Percentiles rank a stretch among this genome's conserved stretches.
phyloP scores from a whole-genome alignment of 1,140 invertebrate genomes.

The Coenobita brevimanus region DNA sequence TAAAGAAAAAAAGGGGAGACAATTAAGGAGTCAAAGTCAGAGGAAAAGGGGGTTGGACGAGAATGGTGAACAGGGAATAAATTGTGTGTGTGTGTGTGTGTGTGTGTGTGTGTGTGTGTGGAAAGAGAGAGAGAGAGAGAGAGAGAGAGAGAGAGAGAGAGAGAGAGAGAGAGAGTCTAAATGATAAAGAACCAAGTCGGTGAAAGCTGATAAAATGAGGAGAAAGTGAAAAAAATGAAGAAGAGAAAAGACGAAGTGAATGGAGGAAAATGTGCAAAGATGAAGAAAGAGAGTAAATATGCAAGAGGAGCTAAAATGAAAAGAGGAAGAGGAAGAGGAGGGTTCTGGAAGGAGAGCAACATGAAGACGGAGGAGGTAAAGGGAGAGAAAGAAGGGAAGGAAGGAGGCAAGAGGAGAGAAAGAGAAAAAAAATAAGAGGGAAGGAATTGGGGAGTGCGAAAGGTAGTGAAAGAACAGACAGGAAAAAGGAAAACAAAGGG shows the following conservation, averaged over 20 bases:
- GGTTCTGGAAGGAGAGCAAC: no score
- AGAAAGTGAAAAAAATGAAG: no score
- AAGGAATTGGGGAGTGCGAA: neutral
- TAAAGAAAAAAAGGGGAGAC: neutral
- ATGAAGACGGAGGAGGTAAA: no score
- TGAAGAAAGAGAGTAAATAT: neutral
- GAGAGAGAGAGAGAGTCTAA: neutral
- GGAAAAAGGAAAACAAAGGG: neutral
- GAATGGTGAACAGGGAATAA: neutral
- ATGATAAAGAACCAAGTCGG: no score
- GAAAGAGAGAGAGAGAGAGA: constrained; percentile 2
- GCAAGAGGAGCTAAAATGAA: neutral
- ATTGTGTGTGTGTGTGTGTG: no score
- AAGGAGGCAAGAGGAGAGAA: neutral
- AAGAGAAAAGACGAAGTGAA: no score
- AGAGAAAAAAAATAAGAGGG: neutral
- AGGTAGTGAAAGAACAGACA: neutral
- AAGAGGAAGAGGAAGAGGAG: no score
- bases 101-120: neutral
- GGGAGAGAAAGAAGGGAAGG: no score
- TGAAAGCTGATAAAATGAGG: no score
- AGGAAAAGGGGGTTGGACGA: neutral
- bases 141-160: neutral
- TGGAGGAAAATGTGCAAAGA: no score
- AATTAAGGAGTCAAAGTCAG: neutral